phyloP scores from a whole-genome alignment of 2,797 vertebrate species.

The Harpagifer antarcticus region DNA sequence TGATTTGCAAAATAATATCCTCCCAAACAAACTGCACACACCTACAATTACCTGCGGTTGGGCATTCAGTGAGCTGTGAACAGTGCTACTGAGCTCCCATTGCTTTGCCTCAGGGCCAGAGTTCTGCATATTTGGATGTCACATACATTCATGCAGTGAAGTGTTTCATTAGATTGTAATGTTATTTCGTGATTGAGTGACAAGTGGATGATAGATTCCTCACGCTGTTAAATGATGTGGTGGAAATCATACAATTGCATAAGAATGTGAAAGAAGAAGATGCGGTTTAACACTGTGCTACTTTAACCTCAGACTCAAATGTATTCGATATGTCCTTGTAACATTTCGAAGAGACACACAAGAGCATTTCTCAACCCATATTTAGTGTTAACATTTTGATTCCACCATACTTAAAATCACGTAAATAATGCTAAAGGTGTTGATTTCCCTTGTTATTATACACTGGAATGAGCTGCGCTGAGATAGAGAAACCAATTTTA shows the following conservation, averaged over 20 bases:
- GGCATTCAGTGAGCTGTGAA: slow-evolving; percentile 79
- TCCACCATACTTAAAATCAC: background rate
- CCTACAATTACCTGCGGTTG: slow-evolving; percentile 76
- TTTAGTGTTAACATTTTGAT: slow-evolving; percentile 11
- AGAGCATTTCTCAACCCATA: slow-evolving; percentile 47
- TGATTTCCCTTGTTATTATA: background rate
- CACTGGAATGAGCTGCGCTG: slow-evolving; percentile 12
- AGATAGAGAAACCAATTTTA: slow-evolving; percentile 29
- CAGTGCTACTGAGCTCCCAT: slow-evolving; percentile 71
- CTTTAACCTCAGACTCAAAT: slow-evolving; percentile 51
- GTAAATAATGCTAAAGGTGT: background rate
- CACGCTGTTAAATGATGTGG: slow-evolving; percentile 77
- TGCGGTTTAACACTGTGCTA: slow-evolving; percentile 34
- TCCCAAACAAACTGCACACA: slow-evolving; percentile 69
- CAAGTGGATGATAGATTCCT: slow-evolving; percentile 74
- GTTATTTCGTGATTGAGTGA: slow-evolving; percentile 82
- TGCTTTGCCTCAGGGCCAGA: slow-evolving; percentile 63
- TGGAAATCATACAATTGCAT: slow-evolving; percentile 49
- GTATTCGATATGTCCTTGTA: slow-evolving; percentile 43
- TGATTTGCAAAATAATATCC: slow-evolving; percentile 69
- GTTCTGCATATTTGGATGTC: slow-evolving; percentile 87
- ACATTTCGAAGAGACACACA: slow-evolving; percentile 42
- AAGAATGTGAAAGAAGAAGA: slow-evolving; percentile 40
- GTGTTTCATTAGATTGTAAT: slow-evolving; percentile 83
- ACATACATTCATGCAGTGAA: slow-evolving; percentile 74